Percentiles rank a stretch among this genome's conserved stretches.
Evolutionary conservation across 1,140 invertebrate genomes (phyloP).

Genomic region (Listronotus bonariensis): DNA sequence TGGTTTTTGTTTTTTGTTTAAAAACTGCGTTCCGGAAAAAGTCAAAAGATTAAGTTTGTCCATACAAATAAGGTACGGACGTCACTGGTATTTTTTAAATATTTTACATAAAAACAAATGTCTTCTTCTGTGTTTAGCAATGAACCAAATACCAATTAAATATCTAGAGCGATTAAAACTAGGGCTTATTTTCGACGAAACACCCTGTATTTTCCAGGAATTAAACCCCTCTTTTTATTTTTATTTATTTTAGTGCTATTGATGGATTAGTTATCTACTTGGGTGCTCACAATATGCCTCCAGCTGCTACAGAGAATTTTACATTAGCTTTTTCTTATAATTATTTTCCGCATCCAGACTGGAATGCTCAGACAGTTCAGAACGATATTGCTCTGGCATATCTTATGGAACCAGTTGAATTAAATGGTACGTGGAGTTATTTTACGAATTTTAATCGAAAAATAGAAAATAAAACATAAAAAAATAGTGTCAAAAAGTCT

Average conservation of each 20-base stretch:
- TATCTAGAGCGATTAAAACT: no score
- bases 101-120: no score
- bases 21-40: no score
- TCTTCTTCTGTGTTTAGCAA: no score
- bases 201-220: no score
- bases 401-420: background rate
- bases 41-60: no score
- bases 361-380: slow-evolving; percentile 3
- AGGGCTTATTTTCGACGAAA: no score
- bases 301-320: background rate
- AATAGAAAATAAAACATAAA: slow-evolving; percentile 1
- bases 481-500: background rate
- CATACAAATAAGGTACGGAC: no score
- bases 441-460: background rate
- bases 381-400: slow-evolving; percentile 17
- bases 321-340: background rate
- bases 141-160: no score
- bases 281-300: slow-evolving; percentile 23
- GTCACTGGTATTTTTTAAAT: no score
- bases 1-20: no score
- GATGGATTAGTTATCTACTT: slow-evolving; percentile 4
- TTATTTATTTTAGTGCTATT: slow-evolving; percentile 7
- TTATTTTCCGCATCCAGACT: slow-evolving; percentile 3
- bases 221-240: no score
- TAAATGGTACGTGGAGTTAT: background rate